Conservation (phyloP, 2,797 vertebrate species). For the Serranus cabrilla region DNA sequence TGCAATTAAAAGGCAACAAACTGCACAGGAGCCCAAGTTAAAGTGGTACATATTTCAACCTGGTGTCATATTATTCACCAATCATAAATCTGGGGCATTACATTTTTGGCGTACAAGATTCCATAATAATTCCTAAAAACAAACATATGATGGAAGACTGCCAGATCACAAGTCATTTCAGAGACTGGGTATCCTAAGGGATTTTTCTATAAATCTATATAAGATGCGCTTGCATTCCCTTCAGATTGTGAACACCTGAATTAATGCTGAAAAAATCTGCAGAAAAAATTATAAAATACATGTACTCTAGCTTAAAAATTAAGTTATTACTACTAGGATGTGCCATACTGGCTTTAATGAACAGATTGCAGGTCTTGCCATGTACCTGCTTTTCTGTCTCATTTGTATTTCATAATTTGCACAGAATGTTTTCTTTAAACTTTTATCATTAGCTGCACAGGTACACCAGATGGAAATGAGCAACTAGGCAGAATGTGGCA, state of each 20-base stretch:
- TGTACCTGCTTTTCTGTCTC: neutral
- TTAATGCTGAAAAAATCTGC: too few relatives aligned
- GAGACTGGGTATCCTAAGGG: too few relatives aligned
- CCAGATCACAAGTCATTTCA: too few relatives aligned
- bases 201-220: too few relatives aligned
- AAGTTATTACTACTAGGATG: neutral
- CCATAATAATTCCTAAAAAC: neutral
- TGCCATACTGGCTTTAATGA: neutral
- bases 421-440: neutral
- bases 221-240: neutral
- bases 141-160: too few relatives aligned
- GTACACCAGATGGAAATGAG: constrained; percentile 1
- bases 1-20: neutral
- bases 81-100: neutral
- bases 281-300: too few relatives aligned
- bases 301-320: neutral
- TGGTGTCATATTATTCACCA: neutral
- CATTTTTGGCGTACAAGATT: neutral
- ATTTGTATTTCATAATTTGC: constrained; percentile 2
- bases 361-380: neutral
- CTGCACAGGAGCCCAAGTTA: neutral
- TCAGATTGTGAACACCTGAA: neutral
- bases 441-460: constrained; percentile 22
- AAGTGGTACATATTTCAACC: neutral
- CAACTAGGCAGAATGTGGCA: constrained; percentile 1